phyloP scores from a whole-genome alignment of 2,888 invertebrate genomes.

The Sussaba pulchella region DNA sequence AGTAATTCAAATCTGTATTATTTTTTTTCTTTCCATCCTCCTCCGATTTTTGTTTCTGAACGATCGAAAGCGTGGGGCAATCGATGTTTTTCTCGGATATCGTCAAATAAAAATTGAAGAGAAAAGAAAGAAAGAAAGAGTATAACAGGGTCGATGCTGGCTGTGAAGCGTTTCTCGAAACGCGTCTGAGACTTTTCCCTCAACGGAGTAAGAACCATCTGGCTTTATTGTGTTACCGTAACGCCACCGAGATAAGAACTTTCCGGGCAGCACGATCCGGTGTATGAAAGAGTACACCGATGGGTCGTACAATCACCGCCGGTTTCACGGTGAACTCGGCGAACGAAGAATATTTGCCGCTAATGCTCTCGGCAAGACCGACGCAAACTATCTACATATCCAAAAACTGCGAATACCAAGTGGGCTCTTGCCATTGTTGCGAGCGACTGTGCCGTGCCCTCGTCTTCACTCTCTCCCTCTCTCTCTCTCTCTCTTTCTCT shows the following conservation, averaged over 20 bases:
- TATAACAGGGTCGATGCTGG: constrained; percentile 32
- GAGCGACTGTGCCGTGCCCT: constrained; percentile 41
- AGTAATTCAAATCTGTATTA: no score
- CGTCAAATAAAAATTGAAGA: not conserved
- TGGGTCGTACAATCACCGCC: constrained; percentile 58
- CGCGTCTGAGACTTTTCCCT: constrained; percentile 15
- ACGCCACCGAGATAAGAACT: constrained; percentile 59
- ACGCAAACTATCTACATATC: constrained; percentile 14
- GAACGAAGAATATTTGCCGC: constrained; percentile 32
- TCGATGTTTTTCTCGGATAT: constrained; percentile 5
- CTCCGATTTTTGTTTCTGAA: no score
- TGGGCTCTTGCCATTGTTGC: constrained; percentile 48
- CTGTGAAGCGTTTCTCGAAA: not conserved
- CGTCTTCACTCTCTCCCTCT: not conserved
- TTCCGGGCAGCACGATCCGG: constrained; percentile 35
- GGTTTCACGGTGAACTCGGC: constrained; percentile 32
- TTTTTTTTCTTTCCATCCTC: no score
- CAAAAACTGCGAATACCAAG: constrained; percentile 56
- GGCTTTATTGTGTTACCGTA: constrained; percentile 59
- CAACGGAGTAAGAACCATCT: constrained; percentile 44
- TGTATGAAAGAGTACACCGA: constrained; percentile 58
- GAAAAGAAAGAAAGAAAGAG: constrained; percentile 7
- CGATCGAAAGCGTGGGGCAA: not conserved
- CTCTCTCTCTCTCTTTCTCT: no score
- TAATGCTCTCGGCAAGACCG: not conserved